phyloP scores from a whole-genome alignment of 2,113 vertebrate genomes.

The Coregonus clupeaformis region DNA sequence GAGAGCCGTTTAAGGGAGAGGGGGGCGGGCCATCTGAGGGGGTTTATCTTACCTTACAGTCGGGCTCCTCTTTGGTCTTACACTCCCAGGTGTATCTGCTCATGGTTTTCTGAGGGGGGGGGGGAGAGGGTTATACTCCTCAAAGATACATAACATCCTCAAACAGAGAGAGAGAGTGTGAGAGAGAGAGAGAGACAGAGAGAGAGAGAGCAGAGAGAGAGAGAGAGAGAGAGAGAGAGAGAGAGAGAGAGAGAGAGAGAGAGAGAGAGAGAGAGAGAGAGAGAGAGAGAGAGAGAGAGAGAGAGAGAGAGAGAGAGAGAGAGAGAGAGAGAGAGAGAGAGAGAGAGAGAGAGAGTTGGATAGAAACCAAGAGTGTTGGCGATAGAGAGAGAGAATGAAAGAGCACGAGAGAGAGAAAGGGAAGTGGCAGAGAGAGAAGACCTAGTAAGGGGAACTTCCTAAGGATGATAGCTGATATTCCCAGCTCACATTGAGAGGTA shows the following conservation, averaged over 20 bases:
- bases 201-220: constrained; percentile 12
- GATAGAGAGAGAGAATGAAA: background rate
- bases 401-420: constrained; percentile 41
- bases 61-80: constrained; percentile 84
- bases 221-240: constrained; percentile 14
- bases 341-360: constrained; percentile 7
- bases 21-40: constrained; percentile 44
- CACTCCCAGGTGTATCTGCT: constrained; percentile 86
- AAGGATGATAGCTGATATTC: constrained; percentile 46
- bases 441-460: constrained; percentile 42
- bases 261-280: background rate
- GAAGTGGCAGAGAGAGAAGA: background rate
- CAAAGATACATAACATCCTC: constrained; percentile 62
- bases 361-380: constrained; percentile 14
- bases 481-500: constrained; percentile 30
- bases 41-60: constrained; percentile 76
- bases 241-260: constrained; percentile 9
- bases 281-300: background rate
- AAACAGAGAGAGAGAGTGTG: constrained; percentile 38
- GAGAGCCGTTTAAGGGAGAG: constrained; percentile 44
- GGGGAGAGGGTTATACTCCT: constrained; percentile 77
- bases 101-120: constrained; percentile 81
- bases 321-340: constrained; percentile 2
- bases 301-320: constrained; percentile 22
- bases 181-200: constrained; percentile 32